Base-by-base conservation (phyloP, 2,113 vertebrate species). In the Petrocephalus zakoni region DNA sequence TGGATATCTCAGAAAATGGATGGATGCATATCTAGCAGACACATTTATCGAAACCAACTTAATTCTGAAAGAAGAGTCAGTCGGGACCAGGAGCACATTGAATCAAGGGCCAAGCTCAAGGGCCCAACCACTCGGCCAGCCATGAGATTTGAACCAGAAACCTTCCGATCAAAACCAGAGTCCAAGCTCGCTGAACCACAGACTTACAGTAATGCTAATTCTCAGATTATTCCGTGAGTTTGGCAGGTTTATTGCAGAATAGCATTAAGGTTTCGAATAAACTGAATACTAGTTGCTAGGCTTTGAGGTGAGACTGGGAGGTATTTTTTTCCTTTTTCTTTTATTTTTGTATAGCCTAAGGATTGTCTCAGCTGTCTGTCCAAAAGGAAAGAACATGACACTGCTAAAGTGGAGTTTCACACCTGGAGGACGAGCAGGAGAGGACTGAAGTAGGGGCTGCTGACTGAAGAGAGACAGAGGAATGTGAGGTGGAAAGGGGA, bases 401-500 rank as follows among this genome's bases (percentile, higher is more conserved):
- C 25, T 29, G 25, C 47, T 64, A 83, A 25, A 88, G 22, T 22
- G 55, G 25, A 64, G 75, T 56, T 53, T 51, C 75, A 85, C 88
- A 86, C 58, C 49, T 51, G 83, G 81, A 64, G 25, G 56, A 58
- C 52, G 6, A 29, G 52, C 29, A n/a, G 49, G n/a, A 47, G 51
- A 25, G 72, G 84, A 21, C 29, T n/a, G 19, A 85, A 46, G 58
- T 88, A 87, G 25, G 56, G 75, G 87, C 17, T 85, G 89, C 37
- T 84, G 84, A 86, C 83, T 78, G 78, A 90, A n/a, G 85, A 56
- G 64, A 46, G 85, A 19, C 13, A 56, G 64, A 25, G 42, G 87
- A 61, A 61, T 89, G 88, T 89, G 58, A 49, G 61, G 84, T 13
- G 82, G 88, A 88, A 78, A 58, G 51, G n/a, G 55, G 58, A 56